phyloP scores from a whole-genome alignment of 2,113 vertebrate genomes.

The Callospermophilus lateralis region DNA sequence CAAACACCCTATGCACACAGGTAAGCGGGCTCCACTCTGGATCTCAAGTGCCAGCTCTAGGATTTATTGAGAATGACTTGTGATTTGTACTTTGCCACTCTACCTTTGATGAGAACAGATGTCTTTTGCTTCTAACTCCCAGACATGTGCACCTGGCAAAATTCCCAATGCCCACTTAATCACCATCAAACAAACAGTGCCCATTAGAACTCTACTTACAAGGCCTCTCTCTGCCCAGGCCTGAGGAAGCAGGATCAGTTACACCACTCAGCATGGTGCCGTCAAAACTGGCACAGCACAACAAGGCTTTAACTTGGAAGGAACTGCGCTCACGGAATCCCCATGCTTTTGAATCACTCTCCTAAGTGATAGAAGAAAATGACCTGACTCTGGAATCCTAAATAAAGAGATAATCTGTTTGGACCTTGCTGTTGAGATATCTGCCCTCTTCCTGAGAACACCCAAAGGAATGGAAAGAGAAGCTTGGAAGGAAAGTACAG shows the following conservation, averaged over 20 bases:
- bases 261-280: background rate
- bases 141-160: conserved; percentile 77
- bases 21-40: conserved; percentile 15
- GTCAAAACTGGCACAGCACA: background rate
- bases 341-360: background rate
- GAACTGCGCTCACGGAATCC: background rate
- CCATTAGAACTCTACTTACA: conserved; percentile 71
- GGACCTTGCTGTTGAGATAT: background rate
- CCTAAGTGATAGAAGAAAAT: background rate
- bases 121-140: conserved; percentile 79
- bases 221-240: conserved; percentile 45
- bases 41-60: conserved; percentile 35
- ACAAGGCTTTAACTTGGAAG: background rate
- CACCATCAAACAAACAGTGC: conserved; percentile 75
- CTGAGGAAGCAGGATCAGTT: background rate
- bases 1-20: background rate
- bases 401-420: background rate
- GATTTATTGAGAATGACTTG: conserved; percentile 80
- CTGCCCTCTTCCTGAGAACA: background rate
- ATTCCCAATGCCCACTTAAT: conserved; percentile 77
- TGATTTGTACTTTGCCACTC: conserved; percentile 77
- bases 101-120: conserved; percentile 83
- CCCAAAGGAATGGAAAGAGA: background rate
- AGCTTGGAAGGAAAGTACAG: background rate
- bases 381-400: background rate